phyloP scores from a whole-genome alignment of 2,888 invertebrate species.

The Drosophila ezoana region DNA sequence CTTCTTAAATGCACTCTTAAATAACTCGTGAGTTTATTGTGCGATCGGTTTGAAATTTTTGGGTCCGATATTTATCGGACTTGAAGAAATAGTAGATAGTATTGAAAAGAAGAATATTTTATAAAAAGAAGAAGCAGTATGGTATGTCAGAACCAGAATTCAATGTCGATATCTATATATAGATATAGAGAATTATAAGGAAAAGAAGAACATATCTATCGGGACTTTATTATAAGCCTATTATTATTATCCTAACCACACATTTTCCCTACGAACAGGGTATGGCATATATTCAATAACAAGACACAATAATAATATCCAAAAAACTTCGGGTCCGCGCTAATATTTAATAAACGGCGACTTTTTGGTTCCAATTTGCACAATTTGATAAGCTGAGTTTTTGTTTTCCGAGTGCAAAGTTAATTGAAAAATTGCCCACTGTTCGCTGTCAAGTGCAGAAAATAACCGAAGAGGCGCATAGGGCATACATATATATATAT shows the following conservation, averaged over 20 bases:
- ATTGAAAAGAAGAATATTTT: too few species aligned
- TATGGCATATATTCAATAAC: constrained; percentile 9
- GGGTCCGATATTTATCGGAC: too few species aligned
- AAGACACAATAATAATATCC: constrained; percentile 22
- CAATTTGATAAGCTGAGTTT: constrained; percentile 51
- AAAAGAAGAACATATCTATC: too few species aligned
- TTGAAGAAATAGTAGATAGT: too few species aligned
- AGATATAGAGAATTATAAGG: too few species aligned
- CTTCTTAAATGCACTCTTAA: too few species aligned
- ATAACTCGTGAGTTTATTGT: too few species aligned
- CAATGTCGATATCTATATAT: too few species aligned
- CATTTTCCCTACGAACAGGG: not conserved
- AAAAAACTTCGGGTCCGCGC: constrained; percentile 7
- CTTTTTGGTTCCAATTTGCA: constrained; percentile 30
- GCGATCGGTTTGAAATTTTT: too few species aligned
- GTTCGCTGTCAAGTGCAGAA: constrained; percentile 71
- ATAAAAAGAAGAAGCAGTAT: too few species aligned
- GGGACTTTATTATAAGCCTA: too few species aligned
- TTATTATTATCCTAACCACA: not conserved
- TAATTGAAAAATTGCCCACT: constrained; percentile 73
- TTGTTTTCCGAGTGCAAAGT: constrained; percentile 35
- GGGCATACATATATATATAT: constrained; percentile 29
- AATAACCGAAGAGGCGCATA: constrained; percentile 33
- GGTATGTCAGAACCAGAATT: too few species aligned
- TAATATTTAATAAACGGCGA: constrained; percentile 55